phyloP scores from a whole-genome alignment of 2,113 vertebrate species.

The Girardinichthys multiradiatus region DNA sequence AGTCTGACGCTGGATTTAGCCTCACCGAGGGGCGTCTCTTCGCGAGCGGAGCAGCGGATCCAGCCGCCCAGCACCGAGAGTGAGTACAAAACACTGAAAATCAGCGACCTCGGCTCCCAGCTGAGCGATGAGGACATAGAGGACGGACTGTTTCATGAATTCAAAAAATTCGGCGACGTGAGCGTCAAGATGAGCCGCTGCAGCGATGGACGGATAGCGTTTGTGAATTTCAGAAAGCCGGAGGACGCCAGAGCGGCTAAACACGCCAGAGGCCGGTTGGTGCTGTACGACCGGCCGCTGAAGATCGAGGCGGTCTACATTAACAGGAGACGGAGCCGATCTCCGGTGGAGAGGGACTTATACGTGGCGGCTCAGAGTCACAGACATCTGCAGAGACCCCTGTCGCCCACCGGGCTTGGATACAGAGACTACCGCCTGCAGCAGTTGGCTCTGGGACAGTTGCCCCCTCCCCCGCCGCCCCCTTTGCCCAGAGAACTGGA shows the following conservation, averaged over 20 bases:
- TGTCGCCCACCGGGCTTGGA: slow-evolving; percentile 88
- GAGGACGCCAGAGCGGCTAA: slow-evolving; percentile 95
- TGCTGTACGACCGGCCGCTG: slow-evolving; percentile 92
- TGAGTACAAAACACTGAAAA: slow-evolving; percentile 96
- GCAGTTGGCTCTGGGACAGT: slow-evolving; percentile 90
- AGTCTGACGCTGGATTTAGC: slow-evolving; percentile 77
- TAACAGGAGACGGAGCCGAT: slow-evolving; percentile 86
- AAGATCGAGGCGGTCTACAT: slow-evolving; percentile 92
- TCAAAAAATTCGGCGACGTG: slow-evolving; percentile 95
- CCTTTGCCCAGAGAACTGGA: slow-evolving; percentile 88
- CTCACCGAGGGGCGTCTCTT: slow-evolving; percentile 61
- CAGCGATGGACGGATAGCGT: slow-evolving; percentile 92
- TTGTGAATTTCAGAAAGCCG: slow-evolving; percentile 93
- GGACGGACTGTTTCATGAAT: slow-evolving; percentile 96
- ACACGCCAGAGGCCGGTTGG: slow-evolving; percentile 91
- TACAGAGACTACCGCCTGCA: slow-evolving; percentile 93
- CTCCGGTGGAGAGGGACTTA: slow-evolving; percentile 89
- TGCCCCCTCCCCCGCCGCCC: slow-evolving; percentile 85
- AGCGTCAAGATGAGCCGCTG: slow-evolving; percentile 94
- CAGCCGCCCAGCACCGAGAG: slow-evolving; percentile 75
- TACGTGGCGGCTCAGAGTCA: slow-evolving; percentile 83
- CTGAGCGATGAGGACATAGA: slow-evolving; percentile 95
- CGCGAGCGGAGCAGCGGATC: slow-evolving; percentile 77
- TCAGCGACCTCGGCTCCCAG: slow-evolving; percentile 93
- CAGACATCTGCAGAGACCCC: slow-evolving; percentile 82